Conservation (phyloP, 2,797 vertebrate species). For the Catamblyrhynchus diadema region DNA sequence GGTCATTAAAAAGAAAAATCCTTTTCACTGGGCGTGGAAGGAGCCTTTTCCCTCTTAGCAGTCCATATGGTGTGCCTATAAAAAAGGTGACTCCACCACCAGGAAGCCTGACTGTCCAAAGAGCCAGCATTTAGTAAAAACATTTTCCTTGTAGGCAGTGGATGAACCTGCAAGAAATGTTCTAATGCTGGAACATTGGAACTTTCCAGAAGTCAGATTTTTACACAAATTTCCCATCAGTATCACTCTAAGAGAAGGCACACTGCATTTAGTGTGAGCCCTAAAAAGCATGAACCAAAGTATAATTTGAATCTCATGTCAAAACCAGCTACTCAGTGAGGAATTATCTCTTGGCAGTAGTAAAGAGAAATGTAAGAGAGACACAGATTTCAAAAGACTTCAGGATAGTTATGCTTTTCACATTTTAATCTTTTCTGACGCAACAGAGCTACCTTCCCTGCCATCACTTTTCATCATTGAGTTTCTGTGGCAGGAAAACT, state of each 20-base stretch:
- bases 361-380: neutral
- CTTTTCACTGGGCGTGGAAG: neutral
- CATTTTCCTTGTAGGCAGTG: neutral
- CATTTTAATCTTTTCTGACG: conserved; percentile 42
- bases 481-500: neutral
- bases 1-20: neutral
- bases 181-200: neutral
- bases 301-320: neutral
- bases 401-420: neutral
- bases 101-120: neutral
- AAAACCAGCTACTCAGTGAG: neutral
- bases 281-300: neutral
- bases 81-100: neutral
- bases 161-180: neutral
- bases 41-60: neutral
- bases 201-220: neutral
- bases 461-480: neutral
- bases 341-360: neutral
- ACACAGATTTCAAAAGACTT: neutral
- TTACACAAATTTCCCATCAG: neutral
- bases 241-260: neutral
- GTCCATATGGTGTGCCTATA: neutral
- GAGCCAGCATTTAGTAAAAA: neutral
- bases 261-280: neutral
- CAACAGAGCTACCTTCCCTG: neutral